Evolutionary conservation across 2,888 invertebrate genomes (phyloP).

Genomic region (Caradrina clavipalpis): DNA sequence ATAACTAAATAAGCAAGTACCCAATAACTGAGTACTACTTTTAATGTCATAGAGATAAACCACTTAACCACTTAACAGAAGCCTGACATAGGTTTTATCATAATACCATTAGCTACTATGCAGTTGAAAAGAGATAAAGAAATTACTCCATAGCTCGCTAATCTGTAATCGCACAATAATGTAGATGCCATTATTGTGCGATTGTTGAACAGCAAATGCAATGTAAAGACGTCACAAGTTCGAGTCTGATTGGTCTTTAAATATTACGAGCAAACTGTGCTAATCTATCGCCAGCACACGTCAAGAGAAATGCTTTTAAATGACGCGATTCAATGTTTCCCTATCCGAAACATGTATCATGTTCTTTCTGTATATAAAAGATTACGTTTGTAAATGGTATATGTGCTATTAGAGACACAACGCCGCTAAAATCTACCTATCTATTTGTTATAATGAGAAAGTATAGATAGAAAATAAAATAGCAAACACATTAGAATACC

Average conservation of each 20-base stretch:
- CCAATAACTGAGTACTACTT: not conserved
- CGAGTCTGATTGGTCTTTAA: slow-evolving; percentile 44
- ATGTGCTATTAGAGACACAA: not conserved
- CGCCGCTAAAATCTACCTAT: not conserved
- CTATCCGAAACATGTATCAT: slow-evolving; percentile 10
- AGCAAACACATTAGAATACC: not conserved
- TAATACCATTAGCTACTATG: slow-evolving; percentile 44
- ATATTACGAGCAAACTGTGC: slow-evolving; percentile 41
- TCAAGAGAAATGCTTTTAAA: slow-evolving; percentile 54
- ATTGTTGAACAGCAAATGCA: slow-evolving; percentile 42
- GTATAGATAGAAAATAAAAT: slow-evolving; percentile 4
- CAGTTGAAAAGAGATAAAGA: slow-evolving; percentile 40
- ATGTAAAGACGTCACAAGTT: slow-evolving; percentile 54
- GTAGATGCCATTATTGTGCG: slow-evolving; percentile 8
- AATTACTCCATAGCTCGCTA: slow-evolving; percentile 28
- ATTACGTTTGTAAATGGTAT: not conserved
- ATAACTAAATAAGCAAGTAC: slow-evolving; percentile 24
- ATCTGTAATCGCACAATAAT: slow-evolving; percentile 49
- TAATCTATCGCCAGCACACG: slow-evolving; percentile 36
- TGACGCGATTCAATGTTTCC: slow-evolving; percentile 16
- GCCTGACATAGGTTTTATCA: slow-evolving; percentile 45
- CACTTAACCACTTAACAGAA: slow-evolving; percentile 42
- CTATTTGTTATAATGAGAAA: not conserved
- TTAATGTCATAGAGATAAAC: slow-evolving; percentile 42
- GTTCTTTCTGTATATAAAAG: slow-evolving; percentile 6